Evolutionary conservation across 2,113 vertebrate genomes (phyloP).

Genomic region (Lutjanus erythropterus): DNA sequence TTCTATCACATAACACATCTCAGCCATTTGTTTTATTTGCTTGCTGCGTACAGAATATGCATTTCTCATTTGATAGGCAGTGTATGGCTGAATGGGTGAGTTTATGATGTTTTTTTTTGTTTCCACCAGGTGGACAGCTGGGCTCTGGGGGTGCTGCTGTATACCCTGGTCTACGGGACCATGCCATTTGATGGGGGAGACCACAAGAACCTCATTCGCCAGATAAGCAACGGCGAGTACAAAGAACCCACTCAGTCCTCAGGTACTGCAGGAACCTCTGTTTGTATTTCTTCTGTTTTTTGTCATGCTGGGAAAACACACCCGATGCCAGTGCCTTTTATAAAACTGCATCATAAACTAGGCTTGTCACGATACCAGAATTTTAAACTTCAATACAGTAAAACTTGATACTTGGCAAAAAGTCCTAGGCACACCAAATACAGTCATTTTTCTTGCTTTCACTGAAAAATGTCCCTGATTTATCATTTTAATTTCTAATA

Average conservation of each 20-base stretch:
- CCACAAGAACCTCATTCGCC: constrained; percentile 98
- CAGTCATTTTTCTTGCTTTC: no score
- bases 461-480: no score
- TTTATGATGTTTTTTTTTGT: not conserved
- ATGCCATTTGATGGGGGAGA: constrained; percentile 99
- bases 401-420: no score
- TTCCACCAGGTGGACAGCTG: constrained; percentile 95
- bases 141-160: constrained; percentile 98
- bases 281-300: not conserved
- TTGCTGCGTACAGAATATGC: not conserved
- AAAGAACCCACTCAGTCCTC: constrained; percentile 98
- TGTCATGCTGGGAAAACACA: constrained; percentile 15
- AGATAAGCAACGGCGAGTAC: constrained; percentile 99
- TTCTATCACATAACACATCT: constrained; percentile 24
- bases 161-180: constrained; percentile 97
- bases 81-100: not conserved
- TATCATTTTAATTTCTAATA: no score
- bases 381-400: no score
- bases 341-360: constrained; percentile 8
- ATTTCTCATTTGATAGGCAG: not conserved
- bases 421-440: no score
- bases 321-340: not conserved
- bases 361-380: no score
- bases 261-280: constrained; percentile 83
- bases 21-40: not conserved